phyloP scores from a whole-genome alignment of 2,797 vertebrate species.

The Ispidina picta region DNA sequence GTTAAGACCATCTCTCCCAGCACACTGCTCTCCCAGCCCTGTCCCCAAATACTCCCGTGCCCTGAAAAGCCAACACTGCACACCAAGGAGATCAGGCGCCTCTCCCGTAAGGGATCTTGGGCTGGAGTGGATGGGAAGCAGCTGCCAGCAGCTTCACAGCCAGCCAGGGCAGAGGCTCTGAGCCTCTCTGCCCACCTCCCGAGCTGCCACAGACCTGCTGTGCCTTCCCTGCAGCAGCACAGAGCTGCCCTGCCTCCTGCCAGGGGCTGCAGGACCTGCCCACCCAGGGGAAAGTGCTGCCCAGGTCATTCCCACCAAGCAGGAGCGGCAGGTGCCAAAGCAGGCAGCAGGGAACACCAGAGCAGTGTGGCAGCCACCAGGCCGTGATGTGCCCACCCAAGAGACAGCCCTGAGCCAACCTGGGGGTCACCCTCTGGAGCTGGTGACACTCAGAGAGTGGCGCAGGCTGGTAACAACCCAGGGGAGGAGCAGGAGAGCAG shows the following conservation, averaged over 20 bases:
- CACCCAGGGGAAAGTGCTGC: neutral
- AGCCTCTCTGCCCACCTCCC: neutral
- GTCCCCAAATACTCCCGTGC: neutral
- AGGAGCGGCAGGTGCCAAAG: neutral
- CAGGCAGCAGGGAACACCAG: neutral
- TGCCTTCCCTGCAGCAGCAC: neutral
- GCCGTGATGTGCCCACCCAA: fast-evolving
- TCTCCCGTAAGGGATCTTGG: neutral
- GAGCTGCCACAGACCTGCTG: neutral
- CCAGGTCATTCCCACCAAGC: too few relatives aligned
- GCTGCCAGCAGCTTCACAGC: neutral
- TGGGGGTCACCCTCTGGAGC: neutral
- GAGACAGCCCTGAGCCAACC: neutral
- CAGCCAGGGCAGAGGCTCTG: neutral
- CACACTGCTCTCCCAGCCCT: neutral
- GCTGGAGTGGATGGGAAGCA: neutral
- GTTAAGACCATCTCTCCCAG: neutral
- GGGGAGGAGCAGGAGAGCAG: neutral
- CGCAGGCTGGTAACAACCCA: neutral
- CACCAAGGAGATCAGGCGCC: neutral
- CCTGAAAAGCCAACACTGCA: neutral
- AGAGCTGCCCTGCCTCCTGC: neutral
- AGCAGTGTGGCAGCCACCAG: neutral
- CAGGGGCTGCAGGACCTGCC: neutral
- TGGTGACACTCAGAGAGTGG: fast-evolving